Evolutionary conservation across 2,888 invertebrate species (phyloP).

Genomic region (Branchipolynoe longqiensis): DNA sequence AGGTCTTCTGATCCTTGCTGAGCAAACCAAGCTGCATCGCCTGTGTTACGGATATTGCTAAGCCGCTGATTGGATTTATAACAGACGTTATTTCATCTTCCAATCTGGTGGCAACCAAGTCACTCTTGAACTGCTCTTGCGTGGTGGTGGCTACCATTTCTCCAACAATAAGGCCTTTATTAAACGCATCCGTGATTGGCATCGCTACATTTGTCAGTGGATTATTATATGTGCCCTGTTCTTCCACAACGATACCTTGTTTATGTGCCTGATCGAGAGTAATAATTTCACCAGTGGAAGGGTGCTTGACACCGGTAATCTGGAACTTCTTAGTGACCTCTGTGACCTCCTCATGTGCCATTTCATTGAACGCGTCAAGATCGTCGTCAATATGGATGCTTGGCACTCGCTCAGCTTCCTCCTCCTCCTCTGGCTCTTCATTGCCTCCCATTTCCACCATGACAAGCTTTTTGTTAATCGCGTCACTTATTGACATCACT

Average conservation of each 20-base stretch:
- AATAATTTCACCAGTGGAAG: constrained; percentile 71
- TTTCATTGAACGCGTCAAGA: constrained; percentile 84
- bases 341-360: constrained; percentile 83
- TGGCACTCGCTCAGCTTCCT: constrained; percentile 74
- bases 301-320: constrained; percentile 67
- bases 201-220: constrained; percentile 90
- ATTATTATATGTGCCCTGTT: constrained; percentile 83
- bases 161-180: constrained; percentile 86
- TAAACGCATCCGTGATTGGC: constrained; percentile 90
- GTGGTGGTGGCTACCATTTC: constrained; percentile 67
- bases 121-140: constrained; percentile 93
- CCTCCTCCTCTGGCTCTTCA: constrained; percentile 83
- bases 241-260: constrained; percentile 89
- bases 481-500: constrained; percentile 87
- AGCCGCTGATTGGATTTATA: constrained; percentile 86
- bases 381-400: constrained; percentile 80
- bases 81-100: constrained; percentile 84
- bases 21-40: constrained; percentile 94
- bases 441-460: constrained; percentile 83
- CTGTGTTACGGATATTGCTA: constrained; percentile 91
- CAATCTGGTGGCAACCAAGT: constrained; percentile 93
- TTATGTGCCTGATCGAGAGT: constrained; percentile 86
- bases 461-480: constrained; percentile 87
- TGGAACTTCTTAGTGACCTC: constrained; percentile 75
- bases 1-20: constrained; percentile 91